Base-by-base conservation (phyloP, 1,140 invertebrate genomes). In the Reticulitermes speratus region DNA sequence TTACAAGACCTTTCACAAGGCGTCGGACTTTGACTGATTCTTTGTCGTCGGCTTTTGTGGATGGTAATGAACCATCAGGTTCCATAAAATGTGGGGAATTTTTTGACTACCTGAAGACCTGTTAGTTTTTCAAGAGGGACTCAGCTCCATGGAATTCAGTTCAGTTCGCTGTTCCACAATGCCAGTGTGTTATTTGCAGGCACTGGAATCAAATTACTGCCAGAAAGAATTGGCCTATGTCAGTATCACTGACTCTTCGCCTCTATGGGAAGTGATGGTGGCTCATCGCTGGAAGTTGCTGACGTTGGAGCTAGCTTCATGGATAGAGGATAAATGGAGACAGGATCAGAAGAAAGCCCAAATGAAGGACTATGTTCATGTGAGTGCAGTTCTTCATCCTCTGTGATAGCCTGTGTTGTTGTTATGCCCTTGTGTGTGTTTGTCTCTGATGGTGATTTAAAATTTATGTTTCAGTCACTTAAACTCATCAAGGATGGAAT, bases 221-320 rank as follows among this genome's bases (percentile, higher is more conserved):
- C 19, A n/a, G n/a, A 88, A 91, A 87, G 96, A 96, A 90, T 90
- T 96, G 48, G 93, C 94, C 0, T 95, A 95, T 88, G 89, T 94
- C 2, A 95, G 94, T 88, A 86, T 96, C 16, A 92, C 92, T 2
- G 94, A 95, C 88, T 94, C 94, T 0, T 93, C 96, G 1, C 94
- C 96, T 0, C 92, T 95, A 86, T 97, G 96, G 96, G 96, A 97
- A 90, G 93, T 97, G 0, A 95, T 95, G 89, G 94, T 97, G 8
- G 94, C 95, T 59, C 94, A 94, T 88, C 93, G 93, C 87, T 97
- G 96, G 96, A 97, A 96, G 89, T 92, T 94, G 83, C 90, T 97
- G 12, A 95, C 94, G 6, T 90, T 96, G 48, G 96, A 97, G 89
- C 89, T 97, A 14, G 95, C 95, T 12, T 93, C 95, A 0, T 97